Evolutionary conservation across 2,113 vertebrate genomes (phyloP), one percentile per base, ranked within the genome.

Genomic region (Oncorhynchus keta): DNA sequence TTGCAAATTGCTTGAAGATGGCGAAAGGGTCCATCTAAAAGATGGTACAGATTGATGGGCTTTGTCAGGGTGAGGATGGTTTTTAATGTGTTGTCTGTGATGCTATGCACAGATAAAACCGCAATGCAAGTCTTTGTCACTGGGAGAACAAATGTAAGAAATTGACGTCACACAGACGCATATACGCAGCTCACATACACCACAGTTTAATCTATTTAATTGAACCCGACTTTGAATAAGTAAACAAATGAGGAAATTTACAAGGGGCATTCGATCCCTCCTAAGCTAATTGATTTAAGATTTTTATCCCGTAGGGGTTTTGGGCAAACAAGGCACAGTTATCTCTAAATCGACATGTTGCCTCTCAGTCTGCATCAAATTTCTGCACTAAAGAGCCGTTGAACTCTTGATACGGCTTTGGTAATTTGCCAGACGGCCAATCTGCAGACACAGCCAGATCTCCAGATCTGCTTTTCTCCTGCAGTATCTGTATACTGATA

Each of bases 201-300:
- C 35, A 73, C 74, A 68, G 75, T 88, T 90, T 90, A 90, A 91
- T 93, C 90, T 87, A 84, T 90, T 90, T 91, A 92, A 94, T 91
- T 92, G 89, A 91, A 90, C 79, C 87, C 88, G 90, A 92, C 87
- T 90, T 91, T 91, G 91, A 92, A 92, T 92, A 90, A 90, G 90
- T 90, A 93, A 93, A 93, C 87, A 92, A 92, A 92, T 92, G 86
- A 90, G 90, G 87, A 90, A 91, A 93, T 90, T 92, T 85, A 90
- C 88, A 87, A 84, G 90, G 87, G 89, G 84, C 88, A 91, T 88
- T 86, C 86, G 90, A 94, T 93, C 90, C 87, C 86, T 85, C 83
- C 82, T 87, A 73, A 49, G 83, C 86, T 92, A 93, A 93, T 93
- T 89, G 91, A 93, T 89, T 93, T 90, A 86, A 91, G 89, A 93